A percentile compares a stretch with the other conserved stretches of the same genome.
These are phyloP conservation scores for Bufotes viridis DNA, from an alignment of 2,797 vertebrate genomes.

Conservation along the genomic window DNA sequence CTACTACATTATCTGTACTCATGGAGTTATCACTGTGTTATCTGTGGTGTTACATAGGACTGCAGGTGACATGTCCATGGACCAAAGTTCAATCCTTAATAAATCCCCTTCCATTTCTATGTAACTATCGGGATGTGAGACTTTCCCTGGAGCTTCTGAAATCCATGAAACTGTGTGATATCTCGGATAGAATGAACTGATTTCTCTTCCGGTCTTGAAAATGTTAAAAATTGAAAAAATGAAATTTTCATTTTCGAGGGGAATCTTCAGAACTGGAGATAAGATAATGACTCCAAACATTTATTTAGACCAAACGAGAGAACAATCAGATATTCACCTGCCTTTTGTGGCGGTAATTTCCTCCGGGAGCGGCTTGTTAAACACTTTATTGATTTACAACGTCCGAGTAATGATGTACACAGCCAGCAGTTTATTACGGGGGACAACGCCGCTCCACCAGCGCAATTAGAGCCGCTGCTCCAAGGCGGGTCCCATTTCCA, in stretches of 20 bases:
- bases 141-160: neutral
- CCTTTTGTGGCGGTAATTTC: conserved; percentile 57
- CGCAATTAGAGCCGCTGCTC: conserved; percentile 36
- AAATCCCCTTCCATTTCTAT: too few species aligned
- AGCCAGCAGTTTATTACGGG: conserved; percentile 45
- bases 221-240: neutral
- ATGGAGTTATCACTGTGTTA: too few species aligned
- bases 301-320: conserved; percentile 46
- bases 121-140: neutral
- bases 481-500: neutral
- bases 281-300: conserved; percentile 53
- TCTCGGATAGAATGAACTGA: neutral
- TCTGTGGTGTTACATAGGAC: too few species aligned
- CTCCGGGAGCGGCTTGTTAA: conserved; percentile 48
- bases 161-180: neutral
- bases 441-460: conserved; percentile 24
- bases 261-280: neutral
- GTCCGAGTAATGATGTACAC: conserved; percentile 48
- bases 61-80: too few species aligned
- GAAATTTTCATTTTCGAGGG: neutral
- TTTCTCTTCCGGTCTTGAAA: neutral
- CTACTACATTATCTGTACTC: too few species aligned
- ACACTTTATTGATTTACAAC: conserved; percentile 58
- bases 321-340: conserved; percentile 61
- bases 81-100: too few species aligned